phyloP scores from a whole-genome alignment of 2,888 invertebrate genomes.

The Drepanosiphum platanoidis region DNA sequence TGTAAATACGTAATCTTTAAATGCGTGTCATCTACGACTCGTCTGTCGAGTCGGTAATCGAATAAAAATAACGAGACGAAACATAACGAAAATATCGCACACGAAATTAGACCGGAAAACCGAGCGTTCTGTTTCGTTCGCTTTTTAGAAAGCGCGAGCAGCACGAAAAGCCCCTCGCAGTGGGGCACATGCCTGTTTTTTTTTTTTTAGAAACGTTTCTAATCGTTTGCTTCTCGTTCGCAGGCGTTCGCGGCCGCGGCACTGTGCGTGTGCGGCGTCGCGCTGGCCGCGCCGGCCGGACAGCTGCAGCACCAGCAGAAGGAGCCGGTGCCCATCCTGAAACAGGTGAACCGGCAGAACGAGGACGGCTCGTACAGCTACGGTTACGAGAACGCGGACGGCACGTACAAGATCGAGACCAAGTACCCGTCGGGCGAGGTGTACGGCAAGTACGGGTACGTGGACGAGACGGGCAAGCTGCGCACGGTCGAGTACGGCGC shows the following conservation, averaged over 20 bases:
- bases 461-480: conserved; percentile 79
- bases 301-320: conserved; percentile 68
- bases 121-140: no score
- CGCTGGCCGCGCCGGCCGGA: conserved; percentile 66
- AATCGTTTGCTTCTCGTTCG: no score
- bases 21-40: no score
- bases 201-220: no score
- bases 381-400: conserved; percentile 88
- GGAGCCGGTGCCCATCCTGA: conserved; percentile 79
- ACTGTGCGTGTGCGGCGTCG: conserved; percentile 64
- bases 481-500: conserved; percentile 87
- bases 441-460: conserved; percentile 89
- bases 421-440: conserved; percentile 84
- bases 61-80: no score
- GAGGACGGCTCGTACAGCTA: conserved; percentile 90
- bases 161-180: no score
- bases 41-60: no score
- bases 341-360: conserved; percentile 85
- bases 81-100: no score
- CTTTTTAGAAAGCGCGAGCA: no score
- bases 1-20: no score
- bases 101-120: no score
- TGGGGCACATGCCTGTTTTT: no score
- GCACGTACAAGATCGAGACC: conserved; percentile 87
- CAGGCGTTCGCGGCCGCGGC: conserved; percentile 67